Percentiles rank a stretch among this genome's conserved stretches.
phyloP scores from a whole-genome alignment of 2,797 vertebrate species.

The Anabas testudineus region DNA sequence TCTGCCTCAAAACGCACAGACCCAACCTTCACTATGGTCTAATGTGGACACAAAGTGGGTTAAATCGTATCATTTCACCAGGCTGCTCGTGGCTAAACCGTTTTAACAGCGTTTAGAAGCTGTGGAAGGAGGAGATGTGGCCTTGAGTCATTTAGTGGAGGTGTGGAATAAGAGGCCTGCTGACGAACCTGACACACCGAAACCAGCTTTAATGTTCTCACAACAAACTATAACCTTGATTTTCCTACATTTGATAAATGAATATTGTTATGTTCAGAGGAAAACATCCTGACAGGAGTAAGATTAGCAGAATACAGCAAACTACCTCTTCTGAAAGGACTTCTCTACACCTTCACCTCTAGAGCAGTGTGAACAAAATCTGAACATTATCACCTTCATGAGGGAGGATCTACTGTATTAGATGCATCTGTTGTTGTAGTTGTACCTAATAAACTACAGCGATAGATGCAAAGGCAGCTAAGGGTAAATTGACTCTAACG shows the following conservation, averaged over 20 bases:
- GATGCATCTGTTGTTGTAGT: too few species aligned
- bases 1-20: conserved; percentile 49
- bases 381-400: too few species aligned
- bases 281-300: too few species aligned
- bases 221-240: background rate
- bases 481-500: too few species aligned
- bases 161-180: conserved; percentile 1
- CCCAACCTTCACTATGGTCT: conserved; percentile 25
- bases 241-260: background rate
- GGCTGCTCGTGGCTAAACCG: background rate
- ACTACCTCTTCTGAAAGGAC: too few species aligned
- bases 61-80: background rate
- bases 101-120: background rate
- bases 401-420: too few species aligned
- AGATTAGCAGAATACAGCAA: too few species aligned
- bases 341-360: too few species aligned
- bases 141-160: conserved; percentile 8
- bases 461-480: too few species aligned
- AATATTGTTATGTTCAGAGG: background rate
- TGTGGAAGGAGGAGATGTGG: background rate
- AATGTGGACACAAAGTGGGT: conserved; percentile 15
- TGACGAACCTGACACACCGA: conserved; percentile 21
- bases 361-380: too few species aligned
- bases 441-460: too few species aligned
- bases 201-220: background rate